phyloP scores from a whole-genome alignment of 2,797 vertebrate species.

The Microcaecilia unicolor region DNA sequence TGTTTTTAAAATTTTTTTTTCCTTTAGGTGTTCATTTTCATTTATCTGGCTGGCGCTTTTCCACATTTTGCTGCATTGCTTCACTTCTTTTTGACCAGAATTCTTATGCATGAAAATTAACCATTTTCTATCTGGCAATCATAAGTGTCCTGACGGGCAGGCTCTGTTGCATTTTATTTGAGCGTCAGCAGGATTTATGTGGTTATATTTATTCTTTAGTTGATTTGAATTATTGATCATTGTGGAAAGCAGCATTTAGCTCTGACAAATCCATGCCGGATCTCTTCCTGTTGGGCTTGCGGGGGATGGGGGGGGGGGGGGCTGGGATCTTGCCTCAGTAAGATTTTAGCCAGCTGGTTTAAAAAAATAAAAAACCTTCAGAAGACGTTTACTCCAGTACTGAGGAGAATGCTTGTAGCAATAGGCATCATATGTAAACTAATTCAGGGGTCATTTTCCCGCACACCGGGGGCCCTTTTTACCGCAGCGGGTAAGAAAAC shows the following conservation, averaged over 20 bases:
- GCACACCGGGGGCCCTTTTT: too few species aligned
- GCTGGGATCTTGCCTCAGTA: too few species aligned
- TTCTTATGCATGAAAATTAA: constrained; percentile 26
- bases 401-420: too few species aligned
- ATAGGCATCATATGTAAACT: too few species aligned
- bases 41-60: constrained; percentile 59
- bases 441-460: too few species aligned
- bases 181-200: not conserved
- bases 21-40: constrained; percentile 57
- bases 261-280: constrained; percentile 10
- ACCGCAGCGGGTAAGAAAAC: too few species aligned
- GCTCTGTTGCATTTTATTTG: constrained; percentile 9
- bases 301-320: too few species aligned
- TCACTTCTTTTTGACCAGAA: constrained; percentile 43
- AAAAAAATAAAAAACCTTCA: too few species aligned
- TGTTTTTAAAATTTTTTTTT: constrained; percentile 35
- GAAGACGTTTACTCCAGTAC: too few species aligned
- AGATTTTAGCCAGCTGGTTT: too few species aligned
- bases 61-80: constrained; percentile 62
- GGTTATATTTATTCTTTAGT: constrained; percentile 18
- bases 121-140: constrained; percentile 13
- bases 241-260: constrained; percentile 16
- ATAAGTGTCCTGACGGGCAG: too few species aligned
- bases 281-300: too few species aligned
- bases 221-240: constrained; percentile 15